Base-by-base conservation (phyloP, 2,888 invertebrate genomes). In the Piscicola geometra region DNA sequence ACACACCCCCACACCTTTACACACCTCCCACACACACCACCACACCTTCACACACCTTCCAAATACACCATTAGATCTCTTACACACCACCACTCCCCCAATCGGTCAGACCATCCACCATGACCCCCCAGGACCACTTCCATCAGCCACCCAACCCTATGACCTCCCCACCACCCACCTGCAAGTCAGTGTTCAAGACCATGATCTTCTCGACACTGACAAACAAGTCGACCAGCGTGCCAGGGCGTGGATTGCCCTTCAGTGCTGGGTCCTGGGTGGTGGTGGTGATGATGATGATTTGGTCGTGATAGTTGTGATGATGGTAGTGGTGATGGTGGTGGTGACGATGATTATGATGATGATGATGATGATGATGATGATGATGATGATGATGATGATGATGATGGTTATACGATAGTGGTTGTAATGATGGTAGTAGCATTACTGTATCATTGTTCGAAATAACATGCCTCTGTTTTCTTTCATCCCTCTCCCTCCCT, bases 161-260 rank as follows among this genome's bases (percentile, higher is more conserved):
- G 41, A 5, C 5, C 41, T 15, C 5, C 41, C 30, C 50, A 25
- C 1, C 12, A 68, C 76, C 75, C 78, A 90, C 90, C 87, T 99
- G 98, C 74, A 99, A 88, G 86, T 99, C 98, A 2, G 99, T 99
- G 86, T 99, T 99, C 78, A 99, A 89, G 77, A 99, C 99, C 99
- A 99, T 99, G 80, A 99, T 99, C 87, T 99, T 99, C 86, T 99
- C 99, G 1, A 98, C 99, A 33, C 99, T 99, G 84, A 99, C 98
- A 88, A 99, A 99, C 52, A 99, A 89, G 85, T 99, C 99, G 52
- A 99, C 99, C 87, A 99, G 98, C 18, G 98, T 98, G 84, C 95
- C 96, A 1, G 99, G 99, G 85, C 99, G 99, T 77, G 91, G 76
- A 67, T 79, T 79, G 12, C 80, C 80, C 74, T 84, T 84, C 9